phyloP scores from a whole-genome alignment of 2,888 invertebrate species.

The Cataglyphis rosenhaueri region DNA sequence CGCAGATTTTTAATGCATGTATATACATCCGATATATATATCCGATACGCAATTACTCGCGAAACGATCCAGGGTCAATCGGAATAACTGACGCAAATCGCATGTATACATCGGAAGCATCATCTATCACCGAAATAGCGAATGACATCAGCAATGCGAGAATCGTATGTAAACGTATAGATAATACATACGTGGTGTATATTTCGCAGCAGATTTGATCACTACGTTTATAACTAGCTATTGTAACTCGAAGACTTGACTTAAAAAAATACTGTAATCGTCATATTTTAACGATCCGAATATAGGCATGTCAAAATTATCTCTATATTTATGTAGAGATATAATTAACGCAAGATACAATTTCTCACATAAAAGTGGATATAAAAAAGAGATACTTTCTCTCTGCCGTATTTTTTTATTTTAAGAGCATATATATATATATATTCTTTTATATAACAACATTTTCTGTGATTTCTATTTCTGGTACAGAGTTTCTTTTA shows the following conservation, averaged over 20 bases:
- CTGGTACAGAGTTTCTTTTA: conserved; percentile 6
- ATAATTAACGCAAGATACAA: background rate
- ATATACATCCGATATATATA: background rate
- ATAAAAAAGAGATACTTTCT: background rate
- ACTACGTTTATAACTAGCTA: background rate
- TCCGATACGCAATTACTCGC: conserved; percentile 49
- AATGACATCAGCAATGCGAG: conserved; percentile 76
- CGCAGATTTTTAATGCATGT: background rate
- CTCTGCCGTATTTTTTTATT: background rate
- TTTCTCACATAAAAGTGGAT: background rate
- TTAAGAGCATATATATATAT: background rate
- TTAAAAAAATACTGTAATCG: background rate
- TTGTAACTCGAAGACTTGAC: conserved; percentile 10
- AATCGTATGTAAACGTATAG: conserved; percentile 30
- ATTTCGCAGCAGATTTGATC: background rate
- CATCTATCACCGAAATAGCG: conserved; percentile 72
- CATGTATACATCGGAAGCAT: conserved; percentile 67
- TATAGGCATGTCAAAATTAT: background rate
- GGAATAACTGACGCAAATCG: conserved; percentile 70
- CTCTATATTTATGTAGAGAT: background rate
- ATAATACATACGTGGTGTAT: conserved; percentile 4
- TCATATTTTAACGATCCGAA: background rate
- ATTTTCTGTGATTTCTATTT: conserved; percentile 8
- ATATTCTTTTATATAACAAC: background rate
- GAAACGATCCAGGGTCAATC: conserved; percentile 74